Percentiles rank a stretch among this genome's conserved stretches.
These are phyloP conservation scores for Drosophila acutilabella DNA, from an alignment of 2,888 invertebrate genomes.

Conservation along the genomic window DNA sequence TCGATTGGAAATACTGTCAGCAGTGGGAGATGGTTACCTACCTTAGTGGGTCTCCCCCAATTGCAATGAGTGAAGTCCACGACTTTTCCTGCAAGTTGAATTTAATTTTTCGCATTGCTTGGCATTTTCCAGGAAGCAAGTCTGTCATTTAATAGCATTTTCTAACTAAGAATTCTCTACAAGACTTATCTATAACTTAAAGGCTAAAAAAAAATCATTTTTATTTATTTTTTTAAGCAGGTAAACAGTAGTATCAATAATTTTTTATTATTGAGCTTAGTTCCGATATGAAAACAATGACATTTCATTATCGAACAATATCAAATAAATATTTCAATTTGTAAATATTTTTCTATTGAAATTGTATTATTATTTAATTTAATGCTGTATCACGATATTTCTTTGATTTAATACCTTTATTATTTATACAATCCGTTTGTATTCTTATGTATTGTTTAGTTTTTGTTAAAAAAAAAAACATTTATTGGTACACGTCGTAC, in stretches of 20 bases:
- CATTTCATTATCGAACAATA: conserved; percentile 19
- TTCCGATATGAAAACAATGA: background rate
- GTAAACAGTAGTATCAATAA: no score
- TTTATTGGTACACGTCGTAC: conserved; percentile 50
- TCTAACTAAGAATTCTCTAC: conserved; percentile 27
- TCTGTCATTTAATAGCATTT: conserved; percentile 59
- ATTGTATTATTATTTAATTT: conserved; percentile 35
- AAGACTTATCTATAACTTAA: background rate
- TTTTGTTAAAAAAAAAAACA: conserved; percentile 65
- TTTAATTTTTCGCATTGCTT: conserved; percentile 71
- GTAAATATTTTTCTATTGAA: conserved; percentile 6
- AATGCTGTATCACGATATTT: conserved; percentile 38
- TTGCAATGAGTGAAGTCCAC: conserved; percentile 63
- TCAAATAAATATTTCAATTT: conserved; percentile 23
- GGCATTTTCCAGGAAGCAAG: conserved; percentile 41
- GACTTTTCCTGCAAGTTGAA: conserved; percentile 54
- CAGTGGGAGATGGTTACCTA: background rate
- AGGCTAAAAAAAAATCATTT: no score
- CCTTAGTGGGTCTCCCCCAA: conserved; percentile 21
- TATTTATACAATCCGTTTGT: conserved; percentile 28
- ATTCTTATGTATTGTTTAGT: conserved; percentile 49
- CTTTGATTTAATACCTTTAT: conserved; percentile 50
- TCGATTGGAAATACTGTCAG: conserved; percentile 57
- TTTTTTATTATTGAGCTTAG: background rate
- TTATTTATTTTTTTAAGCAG: no score